Evolutionary conservation across 2,888 invertebrate species (phyloP), one percentile per base, ranked within the genome.

Genomic region (Chloroclystis v-ata): DNA sequence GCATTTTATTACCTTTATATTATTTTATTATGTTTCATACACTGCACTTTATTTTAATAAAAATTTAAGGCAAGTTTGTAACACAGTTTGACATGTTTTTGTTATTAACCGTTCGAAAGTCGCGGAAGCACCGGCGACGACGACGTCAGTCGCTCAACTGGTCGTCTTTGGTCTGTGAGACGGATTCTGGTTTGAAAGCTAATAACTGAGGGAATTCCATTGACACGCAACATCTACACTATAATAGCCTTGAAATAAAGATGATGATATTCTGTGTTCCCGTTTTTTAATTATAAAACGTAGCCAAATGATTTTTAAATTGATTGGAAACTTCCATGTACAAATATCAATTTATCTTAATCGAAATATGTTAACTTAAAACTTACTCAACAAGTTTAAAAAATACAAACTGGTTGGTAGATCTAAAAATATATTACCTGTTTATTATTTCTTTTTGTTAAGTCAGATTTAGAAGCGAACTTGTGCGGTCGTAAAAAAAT

Each of bases 131-230:
- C 60, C 52, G 55, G 41, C 39, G 44, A 30, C 30, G 48, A 26
- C 50, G 51, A 38, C 47, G 51, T 14, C 16, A 14, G 11, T 11
- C 20, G 10, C 29, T 12, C 58, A 40, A 60, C 58, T 60, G 52
- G 48, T 44, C 14, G 32, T 1, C 13, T 20, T 20, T 20, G 20
- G 3, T 20, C 20, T 20, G 20, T 20, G 20, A n/a, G n/a, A 4
- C 5, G 20, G 3, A 20, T 20, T 49, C 29, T 25, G 37, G 42
- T 30, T 51, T 51, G 48, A 48, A 48, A 57, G 49, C 37, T 61
- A 52, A 60, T 66, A 68, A 67, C 57, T 67, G 55, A 70, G 73
- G 75, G 69, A 72, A 69, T 71, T 65, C 72, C 70, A 37, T 35
- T 42, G 39, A 35, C 55, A 57, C 57, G 54, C 51, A 49, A 45